Conservation (phyloP, 2,113 vertebrate genomes). For the Neotragus moschatus region DNA sequence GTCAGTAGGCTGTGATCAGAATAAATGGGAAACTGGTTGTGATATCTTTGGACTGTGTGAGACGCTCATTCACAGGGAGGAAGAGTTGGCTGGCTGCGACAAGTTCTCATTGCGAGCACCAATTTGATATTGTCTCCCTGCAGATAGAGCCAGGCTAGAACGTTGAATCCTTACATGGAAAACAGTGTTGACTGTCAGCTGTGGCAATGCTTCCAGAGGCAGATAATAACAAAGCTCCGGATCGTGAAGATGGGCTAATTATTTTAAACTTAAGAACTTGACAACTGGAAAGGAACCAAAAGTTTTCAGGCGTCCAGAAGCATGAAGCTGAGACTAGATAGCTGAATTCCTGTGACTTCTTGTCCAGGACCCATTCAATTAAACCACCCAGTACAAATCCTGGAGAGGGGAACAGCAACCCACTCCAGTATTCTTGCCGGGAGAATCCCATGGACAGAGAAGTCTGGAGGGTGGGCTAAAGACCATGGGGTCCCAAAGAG, state of each 20-base stretch:
- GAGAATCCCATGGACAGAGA: background rate
- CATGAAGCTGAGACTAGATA: background rate
- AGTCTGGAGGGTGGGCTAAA: background rate
- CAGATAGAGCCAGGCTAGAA: background rate
- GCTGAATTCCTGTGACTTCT: background rate
- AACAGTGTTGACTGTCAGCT: slow-evolving; percentile 13
- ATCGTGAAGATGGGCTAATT: background rate
- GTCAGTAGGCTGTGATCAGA: background rate
- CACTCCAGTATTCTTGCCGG: background rate
- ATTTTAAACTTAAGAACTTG: background rate
- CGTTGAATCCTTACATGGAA: background rate
- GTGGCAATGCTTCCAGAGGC: background rate
- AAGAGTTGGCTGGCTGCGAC: background rate
- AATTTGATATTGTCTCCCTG: slow-evolving; percentile 33
- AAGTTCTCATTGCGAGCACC: background rate
- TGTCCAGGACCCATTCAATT: background rate
- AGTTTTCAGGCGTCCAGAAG: background rate
- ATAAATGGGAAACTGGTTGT: background rate
- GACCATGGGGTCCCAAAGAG: background rate
- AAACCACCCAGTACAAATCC: background rate
- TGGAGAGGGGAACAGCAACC: background rate
- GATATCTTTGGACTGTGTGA: background rate
- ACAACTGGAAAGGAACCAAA: background rate
- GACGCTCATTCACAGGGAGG: background rate
- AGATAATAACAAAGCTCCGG: background rate